Base-by-base conservation (phyloP, 2,797 vertebrate species). In the Microtus californicus region DNA sequence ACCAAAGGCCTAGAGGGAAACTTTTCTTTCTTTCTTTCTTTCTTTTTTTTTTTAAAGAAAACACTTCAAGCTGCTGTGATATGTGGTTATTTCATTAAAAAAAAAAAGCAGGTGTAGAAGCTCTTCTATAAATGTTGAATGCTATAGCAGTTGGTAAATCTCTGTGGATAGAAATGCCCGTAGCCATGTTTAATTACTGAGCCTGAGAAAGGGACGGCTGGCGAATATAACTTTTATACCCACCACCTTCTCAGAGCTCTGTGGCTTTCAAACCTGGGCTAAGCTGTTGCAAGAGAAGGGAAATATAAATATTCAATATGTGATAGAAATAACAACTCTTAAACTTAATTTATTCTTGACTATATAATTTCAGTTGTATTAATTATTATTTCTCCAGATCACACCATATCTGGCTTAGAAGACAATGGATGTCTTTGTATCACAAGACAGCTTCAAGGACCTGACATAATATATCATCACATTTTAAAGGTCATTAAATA, bases 171-270 rank as follows among this genome's bases (percentile, higher is more conserved):
- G 98, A 98, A 98, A 98, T 97, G 98, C 98, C 98, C 97, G 98
- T 92, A 98, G 98, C 98, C 97, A 98, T 98, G 98, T 99, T 98
- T 98, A 99, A 99, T 99, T 99, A 98, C 98, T 97, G 94, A 98
- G 97, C 96, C 97, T 89, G 93, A 98, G 98, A 98, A 98, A 96
- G 8, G 74, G 80, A 95, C 95, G 96, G 93, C 97, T 97, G 95
- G 97, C 94, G 97, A 98, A 97, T 97, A 94, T 98, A 98, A 98
- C 97, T 98, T 98, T 98, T 97, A 96, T 78, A 97, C 96, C 94
- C 91, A 80, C 94, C 90, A 94, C 80, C 96, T 91, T 97, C 78
- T 97, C 90, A 96, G 48, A 97, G 94, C 45, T 94, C 40, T 92
- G 95, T 54, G 23, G 96, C 97, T 97, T 97, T 96, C 65, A 94